Evolutionary conservation across 1,140 invertebrate species (phyloP), one percentile per base, ranked within the genome.

Genomic region (Diorhabda elongata): DNA sequence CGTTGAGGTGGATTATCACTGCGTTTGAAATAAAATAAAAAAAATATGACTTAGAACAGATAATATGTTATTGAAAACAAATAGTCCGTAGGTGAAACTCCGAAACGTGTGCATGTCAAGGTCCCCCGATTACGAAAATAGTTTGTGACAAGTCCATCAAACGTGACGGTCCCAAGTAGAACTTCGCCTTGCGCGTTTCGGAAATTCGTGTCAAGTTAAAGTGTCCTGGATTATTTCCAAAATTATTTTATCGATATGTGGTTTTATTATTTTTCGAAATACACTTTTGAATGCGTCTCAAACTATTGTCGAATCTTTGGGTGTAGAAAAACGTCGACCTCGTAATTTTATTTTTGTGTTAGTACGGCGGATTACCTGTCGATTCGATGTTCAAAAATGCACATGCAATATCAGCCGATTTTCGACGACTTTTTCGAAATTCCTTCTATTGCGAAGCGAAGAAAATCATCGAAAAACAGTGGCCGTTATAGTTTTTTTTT

Each of bases 151-250:
- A 52, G 47, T 52, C n/a, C 47, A 52, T n/a, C n/a, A 52, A 52
- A 52, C 47, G 47, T 52, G 47, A 52, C 47, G 47, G 47, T 52
- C n/a, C 47, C 47, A 52, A 52, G 47, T 52, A n/a, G 47, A 52
- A 8, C 47, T 6, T 52, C 47, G 47, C 47, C 47, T 52, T n/a
- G 47, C 47, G 47, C 47, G 5, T 52, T 6, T 52, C 47, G n/a
- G 47, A 52, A 52, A 52, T 52, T 52, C 47, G 47, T 52, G 47
- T 52, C 47, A 52, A 52, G 47, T 52, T 52, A n/a, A 52, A n/a
- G 47, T 52, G 47, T n/a, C 47, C 47, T 52, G 47, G 47, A 52
- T 8, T 52, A 52, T 52, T 2, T 52, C 45, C 45, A 52, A 52
- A 52, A 26, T 26, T 26, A 26, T 26, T 26, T 26, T 26, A 26